phyloP scores from a whole-genome alignment of 2,888 invertebrate genomes.

The Digitonthophagus gazella region DNA sequence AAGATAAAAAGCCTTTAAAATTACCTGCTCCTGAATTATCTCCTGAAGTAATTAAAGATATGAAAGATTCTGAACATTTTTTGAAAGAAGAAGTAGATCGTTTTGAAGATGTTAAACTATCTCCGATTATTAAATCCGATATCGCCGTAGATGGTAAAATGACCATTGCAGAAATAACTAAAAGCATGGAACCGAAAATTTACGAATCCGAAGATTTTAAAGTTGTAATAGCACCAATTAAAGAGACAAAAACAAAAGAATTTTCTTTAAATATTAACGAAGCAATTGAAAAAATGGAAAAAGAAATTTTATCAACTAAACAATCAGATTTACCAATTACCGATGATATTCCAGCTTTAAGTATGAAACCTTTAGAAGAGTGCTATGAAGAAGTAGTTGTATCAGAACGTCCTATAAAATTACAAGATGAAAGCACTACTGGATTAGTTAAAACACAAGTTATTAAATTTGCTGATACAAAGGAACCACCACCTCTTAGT shows the following conservation, averaged over 20 bases:
- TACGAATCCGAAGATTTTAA: slow-evolving; percentile 46
- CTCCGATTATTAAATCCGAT: slow-evolving; percentile 20
- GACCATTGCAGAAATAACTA: slow-evolving; percentile 24
- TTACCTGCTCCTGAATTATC: slow-evolving; percentile 9
- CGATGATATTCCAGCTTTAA: slow-evolving; percentile 31
- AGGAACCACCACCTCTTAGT: slow-evolving; percentile 16
- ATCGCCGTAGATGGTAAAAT: slow-evolving; percentile 22
- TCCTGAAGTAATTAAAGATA: slow-evolving; percentile 13
- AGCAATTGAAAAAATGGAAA: slow-evolving; percentile 24
- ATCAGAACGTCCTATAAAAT: slow-evolving; percentile 19
- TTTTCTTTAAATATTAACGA: slow-evolving; percentile 33
- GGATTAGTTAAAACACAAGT: slow-evolving; percentile 10
- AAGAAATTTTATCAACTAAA: slow-evolving; percentile 39
- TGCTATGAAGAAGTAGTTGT: slow-evolving; percentile 34
- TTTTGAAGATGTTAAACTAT: slow-evolving; percentile 23
- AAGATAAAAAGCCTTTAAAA: slow-evolving; percentile 23
- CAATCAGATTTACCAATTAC: slow-evolving; percentile 38
- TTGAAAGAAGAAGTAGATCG: slow-evolving; percentile 21
- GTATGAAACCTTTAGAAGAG: slow-evolving; percentile 39
- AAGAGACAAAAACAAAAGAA: slow-evolving; percentile 41
- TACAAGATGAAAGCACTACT: neutral
- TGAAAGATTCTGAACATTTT: slow-evolving; percentile 21
- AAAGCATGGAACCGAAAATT: slow-evolving; percentile 30
- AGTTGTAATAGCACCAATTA: slow-evolving; percentile 42
- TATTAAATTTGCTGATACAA: slow-evolving; percentile 17